A percentile compares a stretch with the other conserved stretches of the same genome.
These are phyloP conservation scores for Nyctereutes procyonoides DNA, from an alignment of 2,113 vertebrate genomes.

Conservation along the genomic window DNA sequence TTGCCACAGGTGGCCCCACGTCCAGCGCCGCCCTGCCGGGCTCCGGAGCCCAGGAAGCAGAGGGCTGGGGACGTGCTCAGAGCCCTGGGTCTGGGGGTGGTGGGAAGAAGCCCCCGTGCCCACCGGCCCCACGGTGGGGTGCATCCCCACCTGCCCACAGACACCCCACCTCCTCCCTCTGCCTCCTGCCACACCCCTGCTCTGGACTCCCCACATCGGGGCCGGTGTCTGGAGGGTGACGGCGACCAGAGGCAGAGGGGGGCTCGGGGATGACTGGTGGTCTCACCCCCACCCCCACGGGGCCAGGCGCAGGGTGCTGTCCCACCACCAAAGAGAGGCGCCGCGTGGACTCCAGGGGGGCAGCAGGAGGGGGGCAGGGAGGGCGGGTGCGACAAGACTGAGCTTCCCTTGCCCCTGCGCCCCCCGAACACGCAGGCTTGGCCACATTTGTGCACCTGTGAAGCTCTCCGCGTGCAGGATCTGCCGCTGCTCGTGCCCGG, in stretches of 20 bases:
- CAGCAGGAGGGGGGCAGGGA: background rate
- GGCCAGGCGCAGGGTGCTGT: background rate
- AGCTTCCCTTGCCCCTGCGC: too few species aligned
- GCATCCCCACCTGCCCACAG: too few species aligned
- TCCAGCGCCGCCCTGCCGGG: fast-evolving
- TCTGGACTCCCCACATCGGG: background rate
- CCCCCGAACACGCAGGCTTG: too few species aligned
- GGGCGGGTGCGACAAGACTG: background rate
- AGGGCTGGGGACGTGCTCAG: fast-evolving
- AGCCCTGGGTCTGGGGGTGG: fast-evolving
- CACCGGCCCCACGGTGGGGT: too few species aligned
- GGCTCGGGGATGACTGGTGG: fast-evolving
- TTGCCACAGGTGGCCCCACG: background rate
- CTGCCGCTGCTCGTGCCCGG: fast-evolving
- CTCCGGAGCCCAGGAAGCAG: background rate
- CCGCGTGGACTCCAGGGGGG: too few species aligned
- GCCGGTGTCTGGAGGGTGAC: too few species aligned
- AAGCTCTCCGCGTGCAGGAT: background rate
- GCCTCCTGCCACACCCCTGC: background rate
- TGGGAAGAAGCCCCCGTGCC: background rate
- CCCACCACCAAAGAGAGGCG: background rate
- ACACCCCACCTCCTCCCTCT: background rate
- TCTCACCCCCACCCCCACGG: fast-evolving
- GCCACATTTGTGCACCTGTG: too few species aligned
- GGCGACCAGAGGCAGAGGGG: fast-evolving